Conservation (phyloP, 2,888 invertebrate species). For the Macrosoma leucophasiata region DNA sequence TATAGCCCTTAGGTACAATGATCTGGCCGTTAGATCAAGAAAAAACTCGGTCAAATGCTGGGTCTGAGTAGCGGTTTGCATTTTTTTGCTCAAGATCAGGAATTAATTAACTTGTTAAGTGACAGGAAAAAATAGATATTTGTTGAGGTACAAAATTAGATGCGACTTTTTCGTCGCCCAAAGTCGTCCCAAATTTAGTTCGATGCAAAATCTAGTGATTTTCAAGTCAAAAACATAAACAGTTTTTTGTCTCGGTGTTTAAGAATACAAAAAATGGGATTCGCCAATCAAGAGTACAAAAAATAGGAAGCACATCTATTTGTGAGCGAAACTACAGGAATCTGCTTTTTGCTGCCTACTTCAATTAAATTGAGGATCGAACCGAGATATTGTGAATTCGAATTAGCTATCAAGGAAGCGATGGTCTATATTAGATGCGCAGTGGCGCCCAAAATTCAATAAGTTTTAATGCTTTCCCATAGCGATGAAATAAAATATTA, state of each 20-base stretch:
- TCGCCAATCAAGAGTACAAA: conserved; percentile 1
- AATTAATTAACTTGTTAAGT: conserved; percentile 9
- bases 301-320: conserved; percentile 23
- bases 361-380: conserved; percentile 46
- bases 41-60: conserved; percentile 19
- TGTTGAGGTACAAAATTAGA: too few relatives aligned
- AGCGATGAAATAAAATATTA: conserved; percentile 57
- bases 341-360: conserved; percentile 49
- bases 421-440: conserved; percentile 22
- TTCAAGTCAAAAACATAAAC: too few relatives aligned
- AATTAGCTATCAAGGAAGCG: conserved; percentile 12
- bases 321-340: conserved; percentile 48
- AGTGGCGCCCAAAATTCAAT: conserved; percentile 33
- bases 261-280: too few relatives aligned
- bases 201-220: too few relatives aligned
- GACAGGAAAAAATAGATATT: conserved; percentile 11
- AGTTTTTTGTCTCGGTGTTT: too few relatives aligned
- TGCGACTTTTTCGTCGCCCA: too few relatives aligned
- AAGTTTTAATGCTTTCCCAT: conserved; percentile 45
- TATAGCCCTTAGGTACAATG: conserved; percentile 31
- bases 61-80: conserved; percentile 8
- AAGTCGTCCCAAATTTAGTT: too few relatives aligned
- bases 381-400: conserved; percentile 10
- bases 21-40: conserved; percentile 24
- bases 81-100: conserved; percentile 5